These are phyloP conservation scores for Lamellibrachia columna DNA, from an alignment of 2,888 invertebrate genomes.

Conservation along the genomic window DNA sequence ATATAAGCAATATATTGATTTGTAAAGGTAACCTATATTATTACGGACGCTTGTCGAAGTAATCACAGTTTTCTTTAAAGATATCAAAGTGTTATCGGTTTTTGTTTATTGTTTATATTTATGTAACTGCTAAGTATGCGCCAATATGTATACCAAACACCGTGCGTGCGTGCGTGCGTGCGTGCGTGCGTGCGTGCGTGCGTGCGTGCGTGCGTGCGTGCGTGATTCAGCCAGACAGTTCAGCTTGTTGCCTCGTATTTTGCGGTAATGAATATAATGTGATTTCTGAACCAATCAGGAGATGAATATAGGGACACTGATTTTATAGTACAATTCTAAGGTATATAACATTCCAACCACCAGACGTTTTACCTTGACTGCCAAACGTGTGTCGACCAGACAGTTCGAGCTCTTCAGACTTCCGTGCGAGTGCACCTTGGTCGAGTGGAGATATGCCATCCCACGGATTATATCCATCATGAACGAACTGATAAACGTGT, in stretches of 20 bases:
- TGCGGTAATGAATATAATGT: not conserved
- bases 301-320: not conserved
- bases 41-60: too few species aligned
- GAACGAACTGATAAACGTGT: constrained; percentile 60
- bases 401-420: constrained; percentile 63
- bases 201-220: too few species aligned
- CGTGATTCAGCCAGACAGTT: not conserved
- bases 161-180: not conserved
- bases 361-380: constrained; percentile 38
- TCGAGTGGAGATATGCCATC: constrained; percentile 59
- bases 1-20: not conserved
- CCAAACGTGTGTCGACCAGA: constrained; percentile 62
- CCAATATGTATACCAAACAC: not conserved
- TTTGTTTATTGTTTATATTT: not conserved
- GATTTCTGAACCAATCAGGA: not conserved
- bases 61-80: too few species aligned
- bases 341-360: not conserved
- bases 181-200: too few species aligned
- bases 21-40: not conserved
- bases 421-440: constrained; percentile 57
- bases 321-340: not conserved
- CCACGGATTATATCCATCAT: constrained; percentile 61
- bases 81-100: not conserved
- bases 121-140: not conserved
- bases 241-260: not conserved